Evolutionary conservation across 1,140 invertebrate genomes (phyloP).

Genomic region (Tribolium madens): DNA sequence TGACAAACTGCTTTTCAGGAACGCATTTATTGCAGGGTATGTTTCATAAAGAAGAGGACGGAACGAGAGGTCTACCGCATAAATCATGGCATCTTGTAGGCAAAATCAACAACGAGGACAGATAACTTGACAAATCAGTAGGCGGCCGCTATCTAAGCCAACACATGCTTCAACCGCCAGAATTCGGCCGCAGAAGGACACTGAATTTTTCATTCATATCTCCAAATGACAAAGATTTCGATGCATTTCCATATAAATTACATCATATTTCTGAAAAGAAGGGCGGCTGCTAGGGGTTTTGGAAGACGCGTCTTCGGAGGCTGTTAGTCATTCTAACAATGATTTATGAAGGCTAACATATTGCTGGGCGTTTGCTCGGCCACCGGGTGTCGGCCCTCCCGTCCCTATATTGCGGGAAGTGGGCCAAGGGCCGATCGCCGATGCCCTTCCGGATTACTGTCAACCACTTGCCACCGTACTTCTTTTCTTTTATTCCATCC

Average conservation of each 20-base stretch:
- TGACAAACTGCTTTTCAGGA: conserved; percentile 52
- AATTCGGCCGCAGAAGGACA: conserved; percentile 52
- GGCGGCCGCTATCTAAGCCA: conserved; percentile 52
- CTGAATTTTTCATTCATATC: conserved; percentile 74
- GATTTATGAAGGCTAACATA: conserved; percentile 66
- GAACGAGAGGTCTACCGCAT: conserved; percentile 38
- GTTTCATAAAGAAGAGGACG: conserved; percentile 44
- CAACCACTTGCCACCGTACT: conserved; percentile 25
- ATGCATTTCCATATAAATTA: conserved; percentile 78
- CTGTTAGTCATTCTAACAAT: conserved; percentile 67
- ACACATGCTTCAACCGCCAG: conserved; percentile 50
- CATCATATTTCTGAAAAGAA: conserved; percentile 75
- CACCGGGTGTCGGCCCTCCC: conserved; percentile 48
- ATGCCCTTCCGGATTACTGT: conserved; percentile 38
- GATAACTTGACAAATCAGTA: conserved; percentile 58
- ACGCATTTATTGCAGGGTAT: conserved; percentile 53
- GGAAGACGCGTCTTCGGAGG: conserved; percentile 61
- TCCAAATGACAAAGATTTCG: conserved; percentile 75
- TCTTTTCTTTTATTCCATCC: conserved; percentile 7
- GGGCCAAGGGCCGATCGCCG: conserved; percentile 37
- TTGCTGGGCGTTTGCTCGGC: conserved; percentile 59
- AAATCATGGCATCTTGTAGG: conserved; percentile 49
- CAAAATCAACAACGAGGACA: conserved; percentile 59
- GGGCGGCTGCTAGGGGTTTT: conserved; percentile 55
- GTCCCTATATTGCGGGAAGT: conserved; percentile 53